Conservation (phyloP, 2,888 invertebrate species). For the Tinea trinotella region DNA sequence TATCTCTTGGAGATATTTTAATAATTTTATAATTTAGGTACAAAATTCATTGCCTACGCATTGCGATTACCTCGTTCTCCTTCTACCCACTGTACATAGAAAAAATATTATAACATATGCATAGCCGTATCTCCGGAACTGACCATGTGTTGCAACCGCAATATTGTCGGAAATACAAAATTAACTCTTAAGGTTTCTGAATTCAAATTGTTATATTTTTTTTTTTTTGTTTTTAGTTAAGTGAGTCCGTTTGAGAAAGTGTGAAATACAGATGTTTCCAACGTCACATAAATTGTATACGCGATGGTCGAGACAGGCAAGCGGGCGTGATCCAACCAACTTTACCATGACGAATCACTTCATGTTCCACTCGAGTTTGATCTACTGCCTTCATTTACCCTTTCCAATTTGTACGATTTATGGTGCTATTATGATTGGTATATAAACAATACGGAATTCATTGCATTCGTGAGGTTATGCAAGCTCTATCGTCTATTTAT, state of each 20-base stretch:
- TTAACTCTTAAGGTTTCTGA: too few species aligned
- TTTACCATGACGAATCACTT: slow-evolving; percentile 15
- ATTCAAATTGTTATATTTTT: too few species aligned
- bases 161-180: too few species aligned
- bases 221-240: too few species aligned
- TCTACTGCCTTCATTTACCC: slow-evolving; percentile 18
- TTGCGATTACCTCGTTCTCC: background rate
- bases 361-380: slow-evolving; percentile 9
- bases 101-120: background rate
- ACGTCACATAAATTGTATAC: background rate
- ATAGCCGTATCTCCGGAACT: background rate
- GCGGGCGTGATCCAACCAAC: slow-evolving; percentile 11
- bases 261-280: background rate
- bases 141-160: too few species aligned
- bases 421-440: slow-evolving; percentile 11
- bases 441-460: slow-evolving; percentile 5
- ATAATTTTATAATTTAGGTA: slow-evolving; percentile 11
- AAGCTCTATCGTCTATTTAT: background rate
- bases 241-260: background rate
- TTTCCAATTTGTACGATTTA: slow-evolving; percentile 17
- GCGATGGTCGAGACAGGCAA: background rate
- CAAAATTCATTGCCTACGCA: background rate
- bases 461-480: slow-evolving; percentile 5
- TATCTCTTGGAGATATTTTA: slow-evolving; percentile 13
- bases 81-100: background rate